Conservation (phyloP, 2,113 vertebrate species). For the Myxocyprinus asiaticus region DNA sequence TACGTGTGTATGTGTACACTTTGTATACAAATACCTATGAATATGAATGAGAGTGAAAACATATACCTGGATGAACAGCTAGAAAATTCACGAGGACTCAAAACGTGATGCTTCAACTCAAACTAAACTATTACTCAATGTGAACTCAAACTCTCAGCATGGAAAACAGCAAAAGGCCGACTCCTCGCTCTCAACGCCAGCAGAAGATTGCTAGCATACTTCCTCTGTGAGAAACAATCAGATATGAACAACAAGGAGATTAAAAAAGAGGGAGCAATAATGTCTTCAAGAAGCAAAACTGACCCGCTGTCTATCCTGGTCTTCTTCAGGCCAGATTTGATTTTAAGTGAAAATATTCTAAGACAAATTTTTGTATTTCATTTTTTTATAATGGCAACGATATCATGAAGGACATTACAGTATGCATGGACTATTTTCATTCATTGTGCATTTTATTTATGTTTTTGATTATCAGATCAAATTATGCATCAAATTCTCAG, state of each 20-base stretch:
- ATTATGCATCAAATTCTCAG: background rate
- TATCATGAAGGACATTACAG: slow-evolving; percentile 64
- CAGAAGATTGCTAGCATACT: slow-evolving; percentile 59
- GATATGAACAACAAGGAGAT: slow-evolving; percentile 71
- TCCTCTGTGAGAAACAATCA: slow-evolving; percentile 89
- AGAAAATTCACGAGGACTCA: slow-evolving; percentile 33
- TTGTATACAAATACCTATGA: slow-evolving; percentile 8
- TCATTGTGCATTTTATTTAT: background rate
- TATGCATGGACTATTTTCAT: slow-evolving; percentile 74
- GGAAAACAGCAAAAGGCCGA: slow-evolving; percentile 57
- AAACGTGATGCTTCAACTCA: slow-evolving; percentile 54
- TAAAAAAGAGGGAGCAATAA: slow-evolving; percentile 37
- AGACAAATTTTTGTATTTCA: slow-evolving; percentile 71
- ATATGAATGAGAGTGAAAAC: slow-evolving; percentile 34
- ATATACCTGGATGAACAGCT: slow-evolving; percentile 41
- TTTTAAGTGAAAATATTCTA: slow-evolving; percentile 71
- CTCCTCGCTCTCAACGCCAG: slow-evolving; percentile 60
- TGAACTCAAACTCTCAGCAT: slow-evolving; percentile 69
- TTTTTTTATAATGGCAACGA: slow-evolving; percentile 67
- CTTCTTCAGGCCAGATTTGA: slow-evolving; percentile 64
- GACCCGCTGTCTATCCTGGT: slow-evolving; percentile 54
- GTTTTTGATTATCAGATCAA: slow-evolving; percentile 58
- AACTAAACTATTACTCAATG: slow-evolving; percentile 29
- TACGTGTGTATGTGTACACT: background rate
- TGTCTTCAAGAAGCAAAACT: background rate